phyloP scores from a whole-genome alignment of 2,888 invertebrate genomes.

The Callinectes sapidus region DNA sequence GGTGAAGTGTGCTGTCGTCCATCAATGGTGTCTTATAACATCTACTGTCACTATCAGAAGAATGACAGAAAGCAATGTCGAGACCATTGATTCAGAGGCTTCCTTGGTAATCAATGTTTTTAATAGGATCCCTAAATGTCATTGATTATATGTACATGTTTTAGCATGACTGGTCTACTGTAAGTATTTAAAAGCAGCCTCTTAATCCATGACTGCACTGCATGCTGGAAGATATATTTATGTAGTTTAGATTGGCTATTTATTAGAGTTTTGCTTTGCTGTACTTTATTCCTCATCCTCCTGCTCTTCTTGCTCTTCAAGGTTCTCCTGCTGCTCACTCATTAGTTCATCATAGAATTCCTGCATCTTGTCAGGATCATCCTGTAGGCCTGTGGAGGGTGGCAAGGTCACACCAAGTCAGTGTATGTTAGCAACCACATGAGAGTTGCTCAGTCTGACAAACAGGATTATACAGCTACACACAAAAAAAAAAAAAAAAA shows the following conservation, averaged over 20 bases:
- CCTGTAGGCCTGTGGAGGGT: constrained; percentile 57
- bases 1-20: constrained; percentile 23
- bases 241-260: constrained; percentile 29
- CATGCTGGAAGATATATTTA: constrained; percentile 44
- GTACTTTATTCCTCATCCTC: constrained; percentile 54
- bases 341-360: constrained; percentile 60
- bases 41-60: background rate
- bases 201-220: constrained; percentile 49
- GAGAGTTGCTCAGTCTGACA: background rate
- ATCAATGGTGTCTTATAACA: constrained; percentile 26
- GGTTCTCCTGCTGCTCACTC: constrained; percentile 31
- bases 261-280: background rate
- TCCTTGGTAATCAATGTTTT: background rate
- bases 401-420: constrained; percentile 21
- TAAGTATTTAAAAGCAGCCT: constrained; percentile 36
- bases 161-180: background rate
- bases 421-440: background rate
- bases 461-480: background rate
- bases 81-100: constrained; percentile 42
- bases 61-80: constrained; percentile 29
- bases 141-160: background rate
- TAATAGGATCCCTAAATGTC: background rate
- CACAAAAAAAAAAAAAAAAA: too few species aligned
- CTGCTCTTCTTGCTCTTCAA: constrained; percentile 48
- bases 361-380: constrained; percentile 59